Evolutionary conservation across 2,797 vertebrate genomes (phyloP).

Genomic region (Hypotaenidia okinawae): DNA sequence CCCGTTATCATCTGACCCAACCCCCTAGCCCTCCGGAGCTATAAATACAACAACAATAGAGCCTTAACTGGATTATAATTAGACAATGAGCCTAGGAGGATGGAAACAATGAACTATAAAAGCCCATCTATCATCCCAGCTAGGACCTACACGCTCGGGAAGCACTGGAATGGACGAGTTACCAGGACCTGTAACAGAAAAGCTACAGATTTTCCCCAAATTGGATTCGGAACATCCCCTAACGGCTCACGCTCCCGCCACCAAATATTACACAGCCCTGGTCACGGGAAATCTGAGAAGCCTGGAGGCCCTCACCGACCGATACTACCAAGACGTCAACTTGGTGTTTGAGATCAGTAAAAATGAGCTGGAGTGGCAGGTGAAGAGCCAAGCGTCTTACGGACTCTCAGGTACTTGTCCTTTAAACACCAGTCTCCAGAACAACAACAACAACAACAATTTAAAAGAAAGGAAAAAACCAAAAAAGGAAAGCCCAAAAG

Average conservation of each 20-base stretch:
- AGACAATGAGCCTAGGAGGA: constrained; percentile 67
- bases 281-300: constrained; percentile 69
- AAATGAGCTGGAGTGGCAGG: constrained; percentile 78
- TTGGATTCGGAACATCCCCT: neutral
- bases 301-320: constrained; percentile 64
- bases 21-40: constrained; percentile 12
- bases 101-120: constrained; percentile 52
- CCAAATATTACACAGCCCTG: constrained; percentile 71
- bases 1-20: constrained; percentile 25
- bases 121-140: neutral
- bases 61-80: constrained; percentile 64
- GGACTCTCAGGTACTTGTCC: constrained; percentile 79
- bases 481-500: too few relatives aligned
- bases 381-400: constrained; percentile 66
- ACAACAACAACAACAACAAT: neutral
- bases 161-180: constrained; percentile 49
- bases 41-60: constrained; percentile 63
- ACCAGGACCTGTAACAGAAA: constrained; percentile 23
- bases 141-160: neutral
- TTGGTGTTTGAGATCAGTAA: constrained; percentile 74
- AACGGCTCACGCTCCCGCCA: neutral
- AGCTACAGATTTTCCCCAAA: constrained; percentile 57
- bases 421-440: neutral
- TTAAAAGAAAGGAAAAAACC: too few relatives aligned
- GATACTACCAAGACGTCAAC: constrained; percentile 73